These are phyloP conservation scores for Phalacrocorax aristotelis DNA, from an alignment of 2,113 vertebrate species.

Conservation along the genomic window DNA sequence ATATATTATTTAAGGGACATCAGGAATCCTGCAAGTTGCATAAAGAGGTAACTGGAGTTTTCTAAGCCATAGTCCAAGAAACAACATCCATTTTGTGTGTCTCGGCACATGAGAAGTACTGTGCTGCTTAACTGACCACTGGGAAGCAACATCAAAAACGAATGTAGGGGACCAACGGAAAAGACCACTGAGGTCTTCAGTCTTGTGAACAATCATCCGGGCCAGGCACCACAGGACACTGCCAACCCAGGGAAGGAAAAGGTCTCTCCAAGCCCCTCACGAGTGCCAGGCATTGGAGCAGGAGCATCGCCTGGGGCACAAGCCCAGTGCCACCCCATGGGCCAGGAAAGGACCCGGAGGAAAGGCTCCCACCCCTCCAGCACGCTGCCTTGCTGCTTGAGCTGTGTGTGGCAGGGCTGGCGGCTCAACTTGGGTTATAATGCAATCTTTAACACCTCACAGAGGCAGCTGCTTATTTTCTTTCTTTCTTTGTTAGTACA, in stretches of 20 bases:
- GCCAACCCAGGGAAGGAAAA: not conserved
- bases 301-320: not conserved
- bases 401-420: not conserved
- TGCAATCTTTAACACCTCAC: not conserved
- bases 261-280: not conserved
- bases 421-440: not conserved
- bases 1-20: not conserved
- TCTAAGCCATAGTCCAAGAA: not conserved
- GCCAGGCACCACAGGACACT: not conserved
- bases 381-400: not conserved
- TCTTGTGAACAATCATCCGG: not conserved
- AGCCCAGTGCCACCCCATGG: not conserved
- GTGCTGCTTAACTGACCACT: not conserved
- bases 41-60: not conserved
- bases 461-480: not conserved
- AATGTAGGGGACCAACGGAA: not conserved
- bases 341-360: rapidly evolving
- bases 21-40: not conserved
- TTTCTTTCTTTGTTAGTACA: not conserved
- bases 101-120: not conserved
- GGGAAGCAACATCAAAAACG: not conserved
- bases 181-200: not conserved
- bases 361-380: not conserved
- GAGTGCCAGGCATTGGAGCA: not conserved
- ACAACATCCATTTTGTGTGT: not conserved